Evolutionary conservation across 2,797 vertebrate species (phyloP).

Genomic region (Lutra lutra): DNA sequence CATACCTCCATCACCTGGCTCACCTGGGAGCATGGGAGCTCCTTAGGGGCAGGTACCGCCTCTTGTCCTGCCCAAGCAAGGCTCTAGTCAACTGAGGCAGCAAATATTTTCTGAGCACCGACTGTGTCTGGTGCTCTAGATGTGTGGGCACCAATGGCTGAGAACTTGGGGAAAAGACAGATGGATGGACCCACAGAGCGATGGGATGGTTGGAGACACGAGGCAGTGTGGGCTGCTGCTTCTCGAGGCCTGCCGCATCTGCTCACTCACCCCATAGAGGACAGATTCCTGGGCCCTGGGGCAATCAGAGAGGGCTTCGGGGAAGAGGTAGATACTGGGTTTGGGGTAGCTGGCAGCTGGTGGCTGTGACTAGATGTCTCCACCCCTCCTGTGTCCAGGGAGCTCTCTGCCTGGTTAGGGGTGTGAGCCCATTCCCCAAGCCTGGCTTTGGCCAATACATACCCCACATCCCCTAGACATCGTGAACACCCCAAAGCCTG

Average conservation of each 20-base stretch:
- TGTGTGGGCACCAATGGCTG: not conserved
- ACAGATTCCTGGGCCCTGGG: not conserved
- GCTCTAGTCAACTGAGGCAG: not conserved
- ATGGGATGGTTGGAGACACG: not conserved
- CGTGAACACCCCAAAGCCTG: slow-evolving; percentile 95
- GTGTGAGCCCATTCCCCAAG: not conserved
- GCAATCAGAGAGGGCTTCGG: not conserved
- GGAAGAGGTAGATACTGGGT: not conserved
- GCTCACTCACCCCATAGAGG: not conserved
- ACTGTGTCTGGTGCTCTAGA: not conserved
- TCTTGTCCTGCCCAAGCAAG: not conserved
- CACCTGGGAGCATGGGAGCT: not conserved
- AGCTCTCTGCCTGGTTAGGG: not conserved
- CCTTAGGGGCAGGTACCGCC: not conserved
- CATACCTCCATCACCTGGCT: not conserved
- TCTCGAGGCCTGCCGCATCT: not conserved
- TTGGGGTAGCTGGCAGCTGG: not conserved
- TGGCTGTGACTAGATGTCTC: not conserved
- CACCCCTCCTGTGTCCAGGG: not conserved
- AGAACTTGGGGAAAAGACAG: not conserved
- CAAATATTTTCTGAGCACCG: not conserved
- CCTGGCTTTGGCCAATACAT: not conserved
- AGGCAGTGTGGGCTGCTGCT: not conserved
- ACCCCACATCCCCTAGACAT: slow-evolving; percentile 87
- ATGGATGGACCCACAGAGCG: not conserved